phyloP scores from a whole-genome alignment of 2,113 vertebrate genomes.

The Chloroceryle aenea region DNA sequence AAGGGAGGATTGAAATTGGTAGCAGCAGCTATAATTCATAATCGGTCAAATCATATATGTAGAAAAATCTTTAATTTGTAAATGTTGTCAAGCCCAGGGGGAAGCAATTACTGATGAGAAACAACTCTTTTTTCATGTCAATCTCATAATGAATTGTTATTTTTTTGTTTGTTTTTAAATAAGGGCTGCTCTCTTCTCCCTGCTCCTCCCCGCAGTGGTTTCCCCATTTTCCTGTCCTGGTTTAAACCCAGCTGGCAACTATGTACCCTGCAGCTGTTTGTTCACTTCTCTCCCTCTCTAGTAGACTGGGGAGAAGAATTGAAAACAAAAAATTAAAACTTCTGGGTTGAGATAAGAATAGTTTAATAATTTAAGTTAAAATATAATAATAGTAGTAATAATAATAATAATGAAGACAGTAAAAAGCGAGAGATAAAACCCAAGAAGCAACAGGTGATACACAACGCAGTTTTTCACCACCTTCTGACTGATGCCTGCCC shows the following conservation, averaged over 20 bases:
- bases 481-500: neutral
- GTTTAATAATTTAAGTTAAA: neutral
- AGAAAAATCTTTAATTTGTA: constrained; percentile 51
- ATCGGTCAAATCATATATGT: constrained; percentile 6
- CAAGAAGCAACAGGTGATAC: neutral
- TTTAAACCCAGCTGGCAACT: neutral
- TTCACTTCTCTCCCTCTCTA: neutral
- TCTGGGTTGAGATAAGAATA: neutral
- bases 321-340: neutral
- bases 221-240: neutral
- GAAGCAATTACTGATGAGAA: constrained; percentile 53
- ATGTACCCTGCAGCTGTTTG: neutral
- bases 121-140: neutral
- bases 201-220: too few species aligned
- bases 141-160: neutral
- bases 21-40: constrained; percentile 23
- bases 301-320: neutral
- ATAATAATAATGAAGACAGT: neutral
- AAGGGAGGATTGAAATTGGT: neutral
- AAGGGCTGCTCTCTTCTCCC: neutral
- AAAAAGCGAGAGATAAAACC: neutral
- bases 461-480: neutral
- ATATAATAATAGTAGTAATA: neutral
- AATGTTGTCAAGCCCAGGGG: neutral
- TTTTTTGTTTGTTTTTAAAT: neutral